A percentile compares a stretch with the other conserved stretches of the same genome.
phyloP scores from a whole-genome alignment of 2,797 vertebrate species.

The Crax fasciolata region DNA sequence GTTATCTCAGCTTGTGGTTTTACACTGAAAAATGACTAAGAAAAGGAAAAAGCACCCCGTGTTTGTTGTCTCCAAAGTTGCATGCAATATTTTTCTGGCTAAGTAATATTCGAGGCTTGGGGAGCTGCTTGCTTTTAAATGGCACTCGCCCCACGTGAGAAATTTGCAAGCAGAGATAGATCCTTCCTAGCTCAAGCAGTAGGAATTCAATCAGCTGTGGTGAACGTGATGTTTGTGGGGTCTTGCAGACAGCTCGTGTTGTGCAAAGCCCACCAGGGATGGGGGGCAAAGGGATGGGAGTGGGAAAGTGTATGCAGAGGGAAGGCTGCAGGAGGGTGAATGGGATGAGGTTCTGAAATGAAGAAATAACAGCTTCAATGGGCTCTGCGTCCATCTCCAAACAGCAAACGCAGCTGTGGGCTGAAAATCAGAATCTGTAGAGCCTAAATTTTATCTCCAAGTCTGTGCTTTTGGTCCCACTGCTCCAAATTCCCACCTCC shows the following conservation, averaged over 20 bases:
- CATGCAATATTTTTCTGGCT: rapidly evolving
- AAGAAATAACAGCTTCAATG: background rate
- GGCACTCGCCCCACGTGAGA: background rate
- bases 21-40: background rate
- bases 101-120: background rate
- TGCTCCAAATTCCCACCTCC: background rate
- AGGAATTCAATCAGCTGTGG: background rate
- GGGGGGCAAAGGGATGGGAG: background rate
- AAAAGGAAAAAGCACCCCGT: background rate
- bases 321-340: background rate
- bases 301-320: background rate
- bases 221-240: background rate
- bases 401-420: background rate
- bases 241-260: background rate
- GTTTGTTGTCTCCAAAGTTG: background rate
- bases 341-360: background rate
- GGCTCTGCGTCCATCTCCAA: rapidly evolving
- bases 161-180: background rate
- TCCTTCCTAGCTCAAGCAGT: background rate
- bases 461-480: background rate
- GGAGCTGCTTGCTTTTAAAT: background rate
- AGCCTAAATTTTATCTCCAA: background rate
- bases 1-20: background rate
- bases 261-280: background rate
- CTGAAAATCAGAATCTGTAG: background rate